These are phyloP conservation scores for Pseudocheirus occidentalis DNA, from an alignment of 2,797 vertebrate species.

Conservation along the genomic window DNA sequence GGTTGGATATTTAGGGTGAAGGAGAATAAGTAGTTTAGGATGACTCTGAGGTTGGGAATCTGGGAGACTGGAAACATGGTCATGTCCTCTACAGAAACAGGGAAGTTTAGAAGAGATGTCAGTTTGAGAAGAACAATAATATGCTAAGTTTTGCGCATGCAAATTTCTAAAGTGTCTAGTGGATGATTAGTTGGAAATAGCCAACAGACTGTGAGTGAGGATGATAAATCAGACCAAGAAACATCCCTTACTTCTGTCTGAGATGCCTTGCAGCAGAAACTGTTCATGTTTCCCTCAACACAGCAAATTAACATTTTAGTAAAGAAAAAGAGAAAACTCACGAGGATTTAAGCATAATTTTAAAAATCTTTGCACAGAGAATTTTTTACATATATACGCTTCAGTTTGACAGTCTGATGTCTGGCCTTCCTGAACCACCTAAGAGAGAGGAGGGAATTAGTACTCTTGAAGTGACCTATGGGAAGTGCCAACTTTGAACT, in stretches of 20 bases:
- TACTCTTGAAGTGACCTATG: constrained; percentile 7
- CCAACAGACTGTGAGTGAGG: not conserved
- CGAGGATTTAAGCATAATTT: not conserved
- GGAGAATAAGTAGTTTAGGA: not conserved
- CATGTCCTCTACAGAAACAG: not conserved
- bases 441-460: not conserved
- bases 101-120: not conserved
- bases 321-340: not conserved
- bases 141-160: not conserved
- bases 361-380: not conserved
- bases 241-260: not conserved
- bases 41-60: not conserved
- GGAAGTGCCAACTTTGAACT: not conserved
- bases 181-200: not conserved
- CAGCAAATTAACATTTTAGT: not conserved
- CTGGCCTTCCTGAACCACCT: constrained; percentile 5
- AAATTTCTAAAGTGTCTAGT: not conserved
- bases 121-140: not conserved
- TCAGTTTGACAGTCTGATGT: not conserved
- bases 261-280: not conserved
- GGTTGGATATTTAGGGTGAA: not conserved
- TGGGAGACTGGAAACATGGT: not conserved
- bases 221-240: not conserved
- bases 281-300: not conserved
- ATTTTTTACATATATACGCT: not conserved